A percentile compares a stretch with the other conserved stretches of the same genome.
phyloP scores from a whole-genome alignment of 2,113 vertebrate genomes.

The Psilopogon haemacephalus region DNA sequence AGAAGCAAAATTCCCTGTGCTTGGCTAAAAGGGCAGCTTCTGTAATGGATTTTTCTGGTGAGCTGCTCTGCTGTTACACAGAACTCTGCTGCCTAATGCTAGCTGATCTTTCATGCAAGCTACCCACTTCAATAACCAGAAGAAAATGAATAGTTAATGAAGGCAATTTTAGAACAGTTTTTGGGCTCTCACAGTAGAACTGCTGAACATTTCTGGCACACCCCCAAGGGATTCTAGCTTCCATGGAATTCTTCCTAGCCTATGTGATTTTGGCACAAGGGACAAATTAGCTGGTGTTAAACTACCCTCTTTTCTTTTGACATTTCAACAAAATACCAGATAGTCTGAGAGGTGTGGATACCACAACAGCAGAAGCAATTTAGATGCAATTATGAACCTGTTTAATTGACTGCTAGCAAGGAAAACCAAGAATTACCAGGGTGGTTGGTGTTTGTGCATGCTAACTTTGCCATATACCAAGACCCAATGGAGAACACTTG shows the following conservation, averaged over 20 bases:
- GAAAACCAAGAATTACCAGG: background rate
- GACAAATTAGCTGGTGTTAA: constrained; percentile 13
- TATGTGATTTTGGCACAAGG: background rate
- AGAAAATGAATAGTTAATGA: constrained; percentile 58
- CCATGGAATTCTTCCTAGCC: background rate
- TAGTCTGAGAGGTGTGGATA: background rate
- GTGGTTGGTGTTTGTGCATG: background rate
- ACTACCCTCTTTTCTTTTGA: constrained; percentile 7
- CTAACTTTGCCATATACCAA: background rate
- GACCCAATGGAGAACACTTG: background rate
- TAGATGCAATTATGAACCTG: background rate
- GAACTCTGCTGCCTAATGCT: constrained; percentile 15
- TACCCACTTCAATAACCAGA: constrained; percentile 14
- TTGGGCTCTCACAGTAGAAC: background rate
- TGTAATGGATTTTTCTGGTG: background rate
- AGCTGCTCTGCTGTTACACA: background rate
- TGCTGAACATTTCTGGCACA: constrained; percentile 26
- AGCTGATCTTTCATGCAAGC: constrained; percentile 41
- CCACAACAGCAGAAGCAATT: background rate
- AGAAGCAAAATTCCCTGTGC: constrained; percentile 4
- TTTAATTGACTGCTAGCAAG: background rate
- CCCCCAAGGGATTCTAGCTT: background rate
- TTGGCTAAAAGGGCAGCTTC: background rate
- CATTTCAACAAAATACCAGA: constrained; percentile 26
- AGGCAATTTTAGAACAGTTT: constrained; percentile 10